These are phyloP conservation scores for Rhyacichthys aspro DNA, from an alignment of 2,797 vertebrate genomes.

Conservation along the genomic window DNA sequence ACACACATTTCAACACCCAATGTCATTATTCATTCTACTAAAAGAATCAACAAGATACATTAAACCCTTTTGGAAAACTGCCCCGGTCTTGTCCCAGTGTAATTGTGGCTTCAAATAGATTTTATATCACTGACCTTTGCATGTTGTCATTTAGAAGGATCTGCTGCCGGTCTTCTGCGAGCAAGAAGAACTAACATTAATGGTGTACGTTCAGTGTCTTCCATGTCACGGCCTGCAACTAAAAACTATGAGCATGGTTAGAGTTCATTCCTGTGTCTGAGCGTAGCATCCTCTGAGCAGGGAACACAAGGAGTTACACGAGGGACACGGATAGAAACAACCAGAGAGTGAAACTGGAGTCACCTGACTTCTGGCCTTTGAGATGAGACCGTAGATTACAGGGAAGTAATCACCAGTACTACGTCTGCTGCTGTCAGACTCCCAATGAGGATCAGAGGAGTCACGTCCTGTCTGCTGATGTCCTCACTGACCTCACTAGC, in stretches of 20 bases:
- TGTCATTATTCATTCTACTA: no score
- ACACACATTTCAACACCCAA: no score
- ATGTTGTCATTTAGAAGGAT: constrained; percentile 29
- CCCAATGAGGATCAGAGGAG: constrained; percentile 37
- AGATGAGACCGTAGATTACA: constrained; percentile 57
- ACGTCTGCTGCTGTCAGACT: constrained; percentile 47
- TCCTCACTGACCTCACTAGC: constrained; percentile 19
- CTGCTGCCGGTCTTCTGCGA: constrained; percentile 3
- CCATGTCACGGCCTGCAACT: no score
- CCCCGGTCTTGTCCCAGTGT: no score
- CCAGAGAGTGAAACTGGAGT: constrained; percentile 48
- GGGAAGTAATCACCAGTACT: constrained; percentile 43
- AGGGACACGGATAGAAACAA: constrained; percentile 18
- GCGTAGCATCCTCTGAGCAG: constrained; percentile 3
- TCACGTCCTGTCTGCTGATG: constrained; percentile 11
- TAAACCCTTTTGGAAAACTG: no score
- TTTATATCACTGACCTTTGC: constrained; percentile 49
- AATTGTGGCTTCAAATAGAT: not conserved
- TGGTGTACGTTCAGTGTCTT: not conserved
- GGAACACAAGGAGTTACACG: constrained; percentile 9
- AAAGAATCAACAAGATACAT: no score
- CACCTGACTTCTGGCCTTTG: constrained; percentile 43
- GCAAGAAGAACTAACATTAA: not conserved
- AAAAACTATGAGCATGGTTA: no score
- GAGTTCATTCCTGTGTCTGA: not conserved